These are phyloP conservation scores for Nannoperca australis DNA, from an alignment of 2,797 vertebrate genomes.

Conservation along the genomic window DNA sequence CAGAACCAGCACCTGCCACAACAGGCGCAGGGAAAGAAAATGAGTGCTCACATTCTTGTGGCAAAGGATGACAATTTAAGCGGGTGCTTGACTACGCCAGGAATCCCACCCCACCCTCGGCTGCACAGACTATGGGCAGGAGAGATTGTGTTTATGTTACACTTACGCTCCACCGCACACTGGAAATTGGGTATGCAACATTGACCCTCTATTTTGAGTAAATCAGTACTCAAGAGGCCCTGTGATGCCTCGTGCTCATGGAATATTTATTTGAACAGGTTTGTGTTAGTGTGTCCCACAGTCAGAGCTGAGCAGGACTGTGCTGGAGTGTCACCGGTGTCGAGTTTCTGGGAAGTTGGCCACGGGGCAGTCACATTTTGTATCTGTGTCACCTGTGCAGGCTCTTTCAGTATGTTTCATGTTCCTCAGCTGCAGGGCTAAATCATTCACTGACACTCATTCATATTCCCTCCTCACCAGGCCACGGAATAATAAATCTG, in stretches of 20 bases:
- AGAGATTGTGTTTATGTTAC: slow-evolving; percentile 87
- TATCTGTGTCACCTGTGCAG: slow-evolving; percentile 79
- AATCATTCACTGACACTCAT: slow-evolving; percentile 79
- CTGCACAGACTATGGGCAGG: slow-evolving; percentile 77
- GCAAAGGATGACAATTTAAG: slow-evolving; percentile 87
- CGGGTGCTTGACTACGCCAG: slow-evolving; percentile 82
- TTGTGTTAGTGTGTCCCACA: slow-evolving; percentile 66
- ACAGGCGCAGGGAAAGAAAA: slow-evolving; percentile 78
- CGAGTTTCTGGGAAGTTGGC: slow-evolving; percentile 75
- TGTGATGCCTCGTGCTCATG: slow-evolving; percentile 74
- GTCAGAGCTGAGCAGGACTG: slow-evolving; percentile 60
- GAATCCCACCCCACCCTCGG: slow-evolving; percentile 86
- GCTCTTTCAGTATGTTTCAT: slow-evolving; percentile 64
- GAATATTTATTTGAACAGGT: slow-evolving; percentile 83
- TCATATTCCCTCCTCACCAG: slow-evolving; percentile 65
- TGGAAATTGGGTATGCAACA: slow-evolving; percentile 87
- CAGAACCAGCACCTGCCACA: slow-evolving; percentile 84
- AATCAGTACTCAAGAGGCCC: slow-evolving; percentile 83
- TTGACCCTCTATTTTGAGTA: slow-evolving; percentile 86
- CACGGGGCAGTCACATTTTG: slow-evolving; percentile 72
- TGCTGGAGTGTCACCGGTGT: slow-evolving; percentile 74
- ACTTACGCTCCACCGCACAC: slow-evolving; percentile 83
- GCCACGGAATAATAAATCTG: slow-evolving; percentile 64
- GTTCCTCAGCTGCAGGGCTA: slow-evolving; percentile 71
- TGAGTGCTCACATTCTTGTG: slow-evolving; percentile 85